Evolutionary conservation across 2,797 vertebrate species (phyloP), one percentile per base, ranked within the genome.

Genomic region (Aphelocoma californica): DNA sequence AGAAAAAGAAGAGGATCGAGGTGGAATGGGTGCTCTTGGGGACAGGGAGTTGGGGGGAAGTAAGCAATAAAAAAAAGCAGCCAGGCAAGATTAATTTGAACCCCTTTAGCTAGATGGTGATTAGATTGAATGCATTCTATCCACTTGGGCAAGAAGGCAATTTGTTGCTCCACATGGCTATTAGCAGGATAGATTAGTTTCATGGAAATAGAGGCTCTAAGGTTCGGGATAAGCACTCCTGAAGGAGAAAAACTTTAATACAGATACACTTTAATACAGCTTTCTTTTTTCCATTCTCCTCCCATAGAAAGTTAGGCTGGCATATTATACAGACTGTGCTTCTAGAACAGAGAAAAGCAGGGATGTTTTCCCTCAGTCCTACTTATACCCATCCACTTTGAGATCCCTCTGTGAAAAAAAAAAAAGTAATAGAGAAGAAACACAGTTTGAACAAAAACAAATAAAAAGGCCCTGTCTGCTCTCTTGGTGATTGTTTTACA

Each of bases 141-240:
- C 38, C 51, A 72, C 77, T 75, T 88, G 66, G 60, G 57, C 70
- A 81, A 79, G 73, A 56, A 92, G 70, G 31, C 70, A 78, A 65
- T 93, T 93, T 93, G 77, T 88, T 88, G 58, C 57, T 95, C 73
- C 86, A 79, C 69, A 57, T 64, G 72, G 38, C 57, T 92, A 78
- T 90, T 88, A 91, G 65, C 57, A 64, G 69, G 34, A 83, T 67
- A 85, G 69, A 82, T 91, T 50, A 82, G 9, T 58, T 95, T 88
- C 81, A 51, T 21, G 18, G 32, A 60, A 80, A 34, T 5, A 81
- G 53, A 83, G 53, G 53, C 64, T 90, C 16, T 57, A 81, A 77
- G 38, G 18, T 84, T 81, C 74, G 66, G 83, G 26, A 88, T 75
- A 78, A 86, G 8, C 70, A 34, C 90, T 90, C 61, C 38, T 54